Percentiles rank a stretch among this genome's conserved stretches.
These are phyloP conservation scores for Nylanderia fulva DNA, from an alignment of 1,140 invertebrate genomes.

Conservation along the genomic window DNA sequence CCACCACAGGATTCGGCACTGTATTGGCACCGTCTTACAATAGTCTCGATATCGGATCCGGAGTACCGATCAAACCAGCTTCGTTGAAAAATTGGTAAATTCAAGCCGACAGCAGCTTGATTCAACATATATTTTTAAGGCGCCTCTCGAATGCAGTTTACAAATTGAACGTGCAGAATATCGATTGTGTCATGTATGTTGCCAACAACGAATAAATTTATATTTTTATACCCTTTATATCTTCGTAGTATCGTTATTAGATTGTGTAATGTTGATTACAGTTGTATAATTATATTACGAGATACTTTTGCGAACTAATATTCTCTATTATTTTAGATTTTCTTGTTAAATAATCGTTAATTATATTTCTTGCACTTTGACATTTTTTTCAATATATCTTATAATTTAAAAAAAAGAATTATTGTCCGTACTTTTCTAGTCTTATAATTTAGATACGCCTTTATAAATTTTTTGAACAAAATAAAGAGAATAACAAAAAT, in stretches of 20 bases:
- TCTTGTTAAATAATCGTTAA: slow-evolving; percentile 19
- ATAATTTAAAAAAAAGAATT: slow-evolving; percentile 4
- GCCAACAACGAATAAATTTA: slow-evolving; percentile 55
- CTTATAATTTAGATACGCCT: slow-evolving; percentile 31
- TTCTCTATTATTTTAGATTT: slow-evolving; percentile 12
- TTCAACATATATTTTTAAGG: slow-evolving; percentile 2
- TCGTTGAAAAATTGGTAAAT: slow-evolving; percentile 63
- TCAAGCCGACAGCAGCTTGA: slow-evolving; percentile 51
- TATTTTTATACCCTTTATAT: slow-evolving; percentile 49
- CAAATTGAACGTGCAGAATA: slow-evolving; percentile 11
- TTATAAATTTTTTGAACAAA: slow-evolving; percentile 27
- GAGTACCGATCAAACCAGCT: slow-evolving; percentile 7
- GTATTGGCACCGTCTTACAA: background rate
- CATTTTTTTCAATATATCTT: background rate
- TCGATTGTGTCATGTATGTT: slow-evolving; percentile 1
- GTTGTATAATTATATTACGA: background rate
- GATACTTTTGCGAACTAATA: background rate
- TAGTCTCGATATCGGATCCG: background rate
- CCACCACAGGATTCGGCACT: background rate
- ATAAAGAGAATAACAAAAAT: slow-evolving; percentile 17
- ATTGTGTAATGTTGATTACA: background rate
- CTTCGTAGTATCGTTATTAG: background rate
- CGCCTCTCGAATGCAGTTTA: background rate
- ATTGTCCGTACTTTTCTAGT: slow-evolving; percentile 17
- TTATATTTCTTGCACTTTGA: background rate